phyloP scores from a whole-genome alignment of 2,113 vertebrate genomes.

The Chamaetylas fuelleborni region DNA sequence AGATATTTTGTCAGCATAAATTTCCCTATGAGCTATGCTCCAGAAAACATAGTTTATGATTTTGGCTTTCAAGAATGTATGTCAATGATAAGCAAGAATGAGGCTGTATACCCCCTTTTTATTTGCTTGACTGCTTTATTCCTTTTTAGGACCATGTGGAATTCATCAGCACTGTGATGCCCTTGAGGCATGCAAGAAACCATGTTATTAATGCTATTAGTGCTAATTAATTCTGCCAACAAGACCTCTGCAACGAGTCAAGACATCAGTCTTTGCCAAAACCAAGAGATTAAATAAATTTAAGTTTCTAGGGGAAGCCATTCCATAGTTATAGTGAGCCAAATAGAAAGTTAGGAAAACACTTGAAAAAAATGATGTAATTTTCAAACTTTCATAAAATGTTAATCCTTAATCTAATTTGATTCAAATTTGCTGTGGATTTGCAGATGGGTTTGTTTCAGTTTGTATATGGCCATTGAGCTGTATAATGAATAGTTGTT shows the following conservation, averaged over 20 bases:
- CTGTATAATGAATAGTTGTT: neutral
- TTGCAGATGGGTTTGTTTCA: neutral
- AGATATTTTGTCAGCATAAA: slow-evolving; percentile 3
- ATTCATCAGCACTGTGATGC: neutral
- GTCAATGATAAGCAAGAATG: neutral
- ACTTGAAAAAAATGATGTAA: neutral
- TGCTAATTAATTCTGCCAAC: slow-evolving; percentile 54
- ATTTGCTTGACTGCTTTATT: neutral
- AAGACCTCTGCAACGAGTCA: slow-evolving; percentile 8
- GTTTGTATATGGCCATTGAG: neutral
- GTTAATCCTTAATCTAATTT: neutral
- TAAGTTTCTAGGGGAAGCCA: neutral
- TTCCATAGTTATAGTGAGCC: neutral
- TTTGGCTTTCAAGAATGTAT: slow-evolving; percentile 1
- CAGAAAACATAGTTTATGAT: neutral
- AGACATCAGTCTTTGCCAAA: slow-evolving; percentile 24
- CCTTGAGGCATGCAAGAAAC: slow-evolving; percentile 14
- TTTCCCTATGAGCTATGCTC: neutral
- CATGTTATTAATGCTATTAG: slow-evolving; percentile 43
- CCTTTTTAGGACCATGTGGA: neutral
- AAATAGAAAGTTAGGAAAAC: neutral
- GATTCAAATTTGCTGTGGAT: neutral
- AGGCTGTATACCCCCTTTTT: neutral
- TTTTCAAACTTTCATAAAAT: neutral
- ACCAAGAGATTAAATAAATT: slow-evolving; percentile 30